Base-by-base conservation (phyloP, 2,113 vertebrate species). In the Misgurnus mizolepis region DNA sequence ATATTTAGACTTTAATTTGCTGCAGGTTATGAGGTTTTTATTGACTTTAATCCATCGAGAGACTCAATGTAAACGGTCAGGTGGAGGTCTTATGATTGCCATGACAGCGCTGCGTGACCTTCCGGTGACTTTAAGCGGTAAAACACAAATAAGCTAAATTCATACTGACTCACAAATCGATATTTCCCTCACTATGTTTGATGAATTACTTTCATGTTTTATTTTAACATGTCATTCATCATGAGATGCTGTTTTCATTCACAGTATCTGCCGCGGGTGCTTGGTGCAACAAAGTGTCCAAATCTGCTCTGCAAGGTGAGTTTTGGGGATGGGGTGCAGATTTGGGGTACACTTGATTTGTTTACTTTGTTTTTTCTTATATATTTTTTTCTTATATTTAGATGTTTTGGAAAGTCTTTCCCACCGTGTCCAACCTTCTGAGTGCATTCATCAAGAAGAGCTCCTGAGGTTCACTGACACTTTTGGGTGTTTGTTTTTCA, bases 251-350 rank as follows among this genome's bases (percentile, higher is more conserved):
- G 3, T 58, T 8, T 10, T 61, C 15, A 0, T 82, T 79, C 7
- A 65, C 60, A 85, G 83, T 85, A 61, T 78, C 77, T 40, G 76
- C 77, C 58, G 80, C 77, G 47, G 83, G 80, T 76, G 14, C 55
- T 49, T 82, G 80, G 80, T 82, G 77, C 50, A 61, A 15, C 12
- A 76, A 40, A 58, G 1, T 80, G 4, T 45, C 40, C 4, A 62
- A 66, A 8, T n/a, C 15, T 67, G 22, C 62, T 66, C 10, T 76
- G 18, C 22, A 77, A 6, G 62, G 75, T 77, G 47, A 66, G 75
- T 47, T 39, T 15, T 56, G 15, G 53, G 14, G 14, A 15, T 15
- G 55, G 12, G 65, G 11, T 18, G 4, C 15, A 56, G 64, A 40
- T 3, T 40, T n/a, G 27, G 27, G 27, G 27, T 2, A 50, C 2